A percentile compares a stretch with the other conserved stretches of the same genome.
These are phyloP conservation scores for Sclerodermus sp. DNA, from an alignment of 2,888 invertebrate genomes.

Conservation along the genomic window DNA sequence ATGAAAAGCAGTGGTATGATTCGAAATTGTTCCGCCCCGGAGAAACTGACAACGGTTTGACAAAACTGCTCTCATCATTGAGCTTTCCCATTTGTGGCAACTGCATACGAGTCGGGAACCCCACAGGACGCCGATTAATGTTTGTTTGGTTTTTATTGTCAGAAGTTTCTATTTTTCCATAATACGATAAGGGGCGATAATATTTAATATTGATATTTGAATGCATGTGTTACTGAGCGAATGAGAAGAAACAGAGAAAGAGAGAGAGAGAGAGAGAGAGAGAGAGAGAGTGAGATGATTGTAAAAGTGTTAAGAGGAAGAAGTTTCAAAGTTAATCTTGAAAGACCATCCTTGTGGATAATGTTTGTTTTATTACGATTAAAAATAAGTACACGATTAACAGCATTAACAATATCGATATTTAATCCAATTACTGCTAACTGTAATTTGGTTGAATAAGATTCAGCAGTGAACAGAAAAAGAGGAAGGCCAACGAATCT, in stretches of 20 bases:
- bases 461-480: background rate
- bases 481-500: background rate
- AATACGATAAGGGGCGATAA: constrained; percentile 52
- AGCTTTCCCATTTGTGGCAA: background rate
- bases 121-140: constrained; percentile 46
- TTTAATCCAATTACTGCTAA: too few species aligned
- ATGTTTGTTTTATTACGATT: constrained; percentile 1
- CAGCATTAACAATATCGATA: constrained; percentile 34
- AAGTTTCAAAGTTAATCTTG: constrained; percentile 3
- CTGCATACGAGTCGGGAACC: constrained; percentile 4
- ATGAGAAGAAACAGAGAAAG: constrained; percentile 3
- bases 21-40: too few species aligned
- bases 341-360: constrained; percentile 21
- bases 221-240: constrained; percentile 12
- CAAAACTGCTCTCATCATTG: too few species aligned
- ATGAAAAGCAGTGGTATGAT: too few species aligned
- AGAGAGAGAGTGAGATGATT: constrained; percentile 6
- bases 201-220: constrained; percentile 48
- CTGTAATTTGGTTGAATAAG: too few species aligned
- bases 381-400: constrained; percentile 6
- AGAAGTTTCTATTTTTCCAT: constrained; percentile 59
- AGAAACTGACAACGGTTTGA: too few species aligned
- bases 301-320: background rate
- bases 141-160: constrained; percentile 58
- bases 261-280: background rate